These are phyloP conservation scores for Stegodyphus dumicola DNA, from an alignment of 1,140 invertebrate species.

Conservation along the genomic window DNA sequence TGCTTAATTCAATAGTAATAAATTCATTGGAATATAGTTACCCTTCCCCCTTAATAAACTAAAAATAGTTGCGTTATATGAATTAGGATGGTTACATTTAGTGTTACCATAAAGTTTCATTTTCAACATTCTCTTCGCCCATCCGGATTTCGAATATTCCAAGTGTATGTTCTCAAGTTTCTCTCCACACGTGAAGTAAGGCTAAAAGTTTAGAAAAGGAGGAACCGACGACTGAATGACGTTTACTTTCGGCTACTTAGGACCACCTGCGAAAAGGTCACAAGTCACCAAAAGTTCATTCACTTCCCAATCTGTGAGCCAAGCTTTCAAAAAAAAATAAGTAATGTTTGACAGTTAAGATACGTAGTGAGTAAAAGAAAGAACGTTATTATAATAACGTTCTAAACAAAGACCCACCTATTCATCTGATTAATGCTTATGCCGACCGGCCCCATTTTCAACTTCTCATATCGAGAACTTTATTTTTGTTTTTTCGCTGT, in stretches of 20 bases:
- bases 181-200: too few relatives aligned
- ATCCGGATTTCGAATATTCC: too few relatives aligned
- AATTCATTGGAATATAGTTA: too few relatives aligned
- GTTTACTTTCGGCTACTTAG: neutral
- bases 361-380: neutral
- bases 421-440: constrained; percentile 53
- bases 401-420: constrained; percentile 50
- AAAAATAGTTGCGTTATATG: too few relatives aligned
- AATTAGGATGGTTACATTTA: too few relatives aligned
- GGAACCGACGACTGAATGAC: neutral
- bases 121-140: too few relatives aligned
- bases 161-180: too few relatives aligned
- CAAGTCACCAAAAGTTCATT: constrained; percentile 52
- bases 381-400: constrained; percentile 46
- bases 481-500: constrained; percentile 13
- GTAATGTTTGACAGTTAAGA: neutral
- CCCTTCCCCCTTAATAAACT: too few relatives aligned
- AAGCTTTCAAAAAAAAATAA: neutral
- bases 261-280: constrained; percentile 52
- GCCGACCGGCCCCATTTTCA: constrained; percentile 37
- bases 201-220: neutral
- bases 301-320: neutral
- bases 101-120: too few relatives aligned
- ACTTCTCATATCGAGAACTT: constrained; percentile 38
- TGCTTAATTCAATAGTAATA: too few relatives aligned